A percentile compares a stretch with the other conserved stretches of the same genome.
Conservation (phyloP, 92 coral and sea anemone species). For the Actinernus sp. region DNA sequence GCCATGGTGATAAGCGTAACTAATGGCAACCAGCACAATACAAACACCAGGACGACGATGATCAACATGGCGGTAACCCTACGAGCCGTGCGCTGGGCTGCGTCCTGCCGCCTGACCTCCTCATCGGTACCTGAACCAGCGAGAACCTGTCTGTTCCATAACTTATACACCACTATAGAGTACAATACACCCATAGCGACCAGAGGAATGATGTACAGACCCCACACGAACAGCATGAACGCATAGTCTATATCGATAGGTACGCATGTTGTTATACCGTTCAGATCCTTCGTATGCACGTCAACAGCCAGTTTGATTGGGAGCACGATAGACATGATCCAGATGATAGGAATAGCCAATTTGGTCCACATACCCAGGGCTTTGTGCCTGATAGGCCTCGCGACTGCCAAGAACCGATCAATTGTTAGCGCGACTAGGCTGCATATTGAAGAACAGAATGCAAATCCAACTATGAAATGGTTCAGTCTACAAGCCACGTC, state of each 20-base stretch:
- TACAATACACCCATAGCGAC: not conserved
- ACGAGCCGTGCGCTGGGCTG: conserved; percentile 1
- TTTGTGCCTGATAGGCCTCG: not conserved
- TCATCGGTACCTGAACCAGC: not conserved
- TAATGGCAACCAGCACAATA: not conserved
- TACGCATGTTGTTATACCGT: not conserved
- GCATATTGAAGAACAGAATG: not conserved
- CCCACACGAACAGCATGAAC: not conserved
- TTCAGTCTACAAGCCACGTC: not conserved
- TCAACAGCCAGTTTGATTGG: not conserved
- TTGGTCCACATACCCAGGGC: not conserved
- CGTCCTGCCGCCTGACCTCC: not conserved
- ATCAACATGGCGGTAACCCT: not conserved
- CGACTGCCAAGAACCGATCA: not conserved
- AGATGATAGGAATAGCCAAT: not conserved
- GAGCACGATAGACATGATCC: not conserved
- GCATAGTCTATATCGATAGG: not conserved
- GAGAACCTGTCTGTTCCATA: not conserved
- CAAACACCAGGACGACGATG: not conserved
- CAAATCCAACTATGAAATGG: not conserved
- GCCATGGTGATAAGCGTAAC: conserved; percentile 2
- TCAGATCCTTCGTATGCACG: not conserved
- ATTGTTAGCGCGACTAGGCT: not conserved
- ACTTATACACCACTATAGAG: conserved; percentile 1
- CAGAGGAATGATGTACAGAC: not conserved